phyloP scores from a whole-genome alignment of 2,888 invertebrate genomes.

The Clepsis dumicolana region DNA sequence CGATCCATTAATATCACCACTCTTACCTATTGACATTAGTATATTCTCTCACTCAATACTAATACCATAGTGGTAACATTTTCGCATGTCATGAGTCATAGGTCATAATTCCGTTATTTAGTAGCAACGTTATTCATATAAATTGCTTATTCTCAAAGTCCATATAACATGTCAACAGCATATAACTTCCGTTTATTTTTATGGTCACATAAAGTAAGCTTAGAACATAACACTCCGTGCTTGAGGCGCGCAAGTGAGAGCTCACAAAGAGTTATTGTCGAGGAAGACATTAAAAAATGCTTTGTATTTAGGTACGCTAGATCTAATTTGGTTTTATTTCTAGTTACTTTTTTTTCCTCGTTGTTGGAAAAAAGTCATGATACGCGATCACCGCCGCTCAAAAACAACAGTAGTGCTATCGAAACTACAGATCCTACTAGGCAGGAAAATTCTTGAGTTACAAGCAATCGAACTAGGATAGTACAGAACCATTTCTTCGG shows the following conservation, averaged over 20 bases:
- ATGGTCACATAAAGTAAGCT: conserved; percentile 50
- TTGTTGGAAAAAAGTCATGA: too few species aligned
- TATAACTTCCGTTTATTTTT: conserved; percentile 53
- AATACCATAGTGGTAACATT: neutral
- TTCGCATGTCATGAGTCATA: neutral
- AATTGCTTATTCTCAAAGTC: conserved; percentile 44
- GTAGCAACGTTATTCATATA: conserved; percentile 37
- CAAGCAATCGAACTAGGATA: too few species aligned
- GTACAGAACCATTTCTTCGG: too few species aligned
- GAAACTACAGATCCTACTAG: too few species aligned
- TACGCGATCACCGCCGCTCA: too few species aligned
- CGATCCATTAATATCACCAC: too few species aligned
- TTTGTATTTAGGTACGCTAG: too few species aligned
- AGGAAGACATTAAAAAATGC: conserved; percentile 6
- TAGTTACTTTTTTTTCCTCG: too few species aligned
- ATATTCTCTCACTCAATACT: neutral
- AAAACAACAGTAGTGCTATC: too few species aligned
- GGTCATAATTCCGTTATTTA: conserved; percentile 32
- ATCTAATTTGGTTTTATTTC: too few species aligned
- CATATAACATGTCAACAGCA: conserved; percentile 47
- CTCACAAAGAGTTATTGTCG: conserved; percentile 13
- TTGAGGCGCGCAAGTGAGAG: conserved; percentile 3
- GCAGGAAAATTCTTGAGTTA: too few species aligned
- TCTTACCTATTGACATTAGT: neutral
- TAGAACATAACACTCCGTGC: conserved; percentile 37